Evolutionary conservation across 2,797 vertebrate species (phyloP), one percentile per base, ranked within the genome.

Genomic region (Malacoctenus gilli): DNA sequence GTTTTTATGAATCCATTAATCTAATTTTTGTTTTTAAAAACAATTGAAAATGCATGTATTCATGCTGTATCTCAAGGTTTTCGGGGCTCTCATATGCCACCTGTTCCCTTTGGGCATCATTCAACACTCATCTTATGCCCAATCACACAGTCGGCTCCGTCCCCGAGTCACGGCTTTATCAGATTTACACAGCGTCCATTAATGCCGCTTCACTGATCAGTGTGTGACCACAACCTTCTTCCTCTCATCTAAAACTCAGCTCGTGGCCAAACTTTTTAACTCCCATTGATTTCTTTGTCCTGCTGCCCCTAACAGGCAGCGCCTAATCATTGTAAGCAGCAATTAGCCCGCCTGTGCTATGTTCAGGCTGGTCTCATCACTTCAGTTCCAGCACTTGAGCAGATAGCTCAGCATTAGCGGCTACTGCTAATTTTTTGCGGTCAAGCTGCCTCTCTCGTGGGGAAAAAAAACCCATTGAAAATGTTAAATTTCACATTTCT

Each of bases 111-210:
- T 6, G 37, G 62, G 59, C 30, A 61, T 70, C 60, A 80, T 85
- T 69, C 75, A 77, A 83, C 60, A 71, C 79, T 68, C 46, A 82
- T 68, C 30, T 44, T 61, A 42, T 78, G 72, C 50, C 63, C 63
- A 73, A 78, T 78, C 67, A 82, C 63, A 65, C 59, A 59, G 48
- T 21, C 58, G 14, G 16, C 58, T 48, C 62, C 35, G 47, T 54
- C 61, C 55, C 16, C 42, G 76, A 85, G 68, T 75, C 79, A 68
- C 60, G 30, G 68, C 72, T 68, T 73, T 54, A 77, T 84, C 78
- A 66, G 68, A 85, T 82, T 79, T 78, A 68, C 67, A 82, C 72
- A 67, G 36, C 43, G 9, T 59, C 52, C 60, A 64, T 83, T 81
- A 77, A 83, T 78, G 67, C 66, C 34, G 69, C 72, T 79, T 63